phyloP scores from a whole-genome alignment of 2,797 vertebrate genomes.

The Esox masquinongy region DNA sequence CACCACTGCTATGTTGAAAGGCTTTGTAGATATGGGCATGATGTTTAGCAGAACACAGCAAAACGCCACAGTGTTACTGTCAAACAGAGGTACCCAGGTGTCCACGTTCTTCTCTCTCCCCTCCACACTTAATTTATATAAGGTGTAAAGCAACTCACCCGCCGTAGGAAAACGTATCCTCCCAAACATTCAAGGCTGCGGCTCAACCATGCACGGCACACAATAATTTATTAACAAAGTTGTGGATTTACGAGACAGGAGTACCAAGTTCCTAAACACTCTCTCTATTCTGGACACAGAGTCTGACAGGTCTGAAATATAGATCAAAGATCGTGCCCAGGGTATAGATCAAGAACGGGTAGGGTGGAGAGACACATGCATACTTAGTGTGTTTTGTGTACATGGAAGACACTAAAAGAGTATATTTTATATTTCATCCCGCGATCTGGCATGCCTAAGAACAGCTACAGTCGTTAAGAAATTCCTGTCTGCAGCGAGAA shows the following conservation, averaged over 20 bases:
- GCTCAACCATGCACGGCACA: slow-evolving; percentile 43
- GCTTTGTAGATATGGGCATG: neutral
- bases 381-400: neutral
- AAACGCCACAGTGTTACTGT: neutral
- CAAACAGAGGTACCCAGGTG: slow-evolving; percentile 49
- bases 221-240: slow-evolving; percentile 72
- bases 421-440: neutral
- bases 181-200: slow-evolving; percentile 58
- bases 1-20: no score
- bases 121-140: slow-evolving; percentile 67
- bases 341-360: slow-evolving; percentile 45
- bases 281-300: slow-evolving; percentile 64
- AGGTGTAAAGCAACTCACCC: slow-evolving; percentile 66
- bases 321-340: slow-evolving; percentile 59
- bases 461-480: slow-evolving; percentile 7
- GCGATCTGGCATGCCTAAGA: no score
- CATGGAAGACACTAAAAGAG: neutral
- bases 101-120: slow-evolving; percentile 18
- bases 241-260: slow-evolving; percentile 61
- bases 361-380: neutral
- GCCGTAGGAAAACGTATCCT: slow-evolving; percentile 66
- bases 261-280: slow-evolving; percentile 62
- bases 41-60: neutral
- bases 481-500: slow-evolving; percentile 27
- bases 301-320: slow-evolving; percentile 63